Conservation (phyloP, 2,113 vertebrate species). For the Choloepus hoffmanni region DNA sequence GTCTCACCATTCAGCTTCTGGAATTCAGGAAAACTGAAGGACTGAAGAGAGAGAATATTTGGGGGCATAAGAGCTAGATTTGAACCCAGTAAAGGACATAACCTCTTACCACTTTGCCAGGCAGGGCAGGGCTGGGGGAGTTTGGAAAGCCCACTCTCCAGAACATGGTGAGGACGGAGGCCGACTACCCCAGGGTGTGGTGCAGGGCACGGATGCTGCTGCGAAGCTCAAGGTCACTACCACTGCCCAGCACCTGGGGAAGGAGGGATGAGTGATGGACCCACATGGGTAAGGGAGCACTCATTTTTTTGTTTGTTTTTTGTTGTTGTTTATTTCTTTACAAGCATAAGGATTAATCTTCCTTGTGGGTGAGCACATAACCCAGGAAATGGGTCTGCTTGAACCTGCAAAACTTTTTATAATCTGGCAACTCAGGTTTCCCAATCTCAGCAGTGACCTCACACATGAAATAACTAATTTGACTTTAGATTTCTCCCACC, state of each 20-base stretch:
- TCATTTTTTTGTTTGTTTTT: not conserved
- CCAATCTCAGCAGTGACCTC: no score
- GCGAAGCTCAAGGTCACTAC: constrained; percentile 82
- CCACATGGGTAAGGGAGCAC: accelerated
- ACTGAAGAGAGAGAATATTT: accelerated
- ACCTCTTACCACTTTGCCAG: constrained; percentile 82
- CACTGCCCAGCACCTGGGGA: constrained; percentile 85
- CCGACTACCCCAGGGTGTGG: constrained; percentile 87
- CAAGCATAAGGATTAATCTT: not conserved
- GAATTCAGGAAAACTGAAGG: not conserved
- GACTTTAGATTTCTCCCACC: not conserved
- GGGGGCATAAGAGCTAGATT: not conserved
- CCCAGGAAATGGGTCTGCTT: no score
- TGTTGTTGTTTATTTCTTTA: not conserved
- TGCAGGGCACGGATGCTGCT: constrained; percentile 85
- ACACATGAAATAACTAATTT: not conserved
- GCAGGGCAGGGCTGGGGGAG: constrained; percentile 71
- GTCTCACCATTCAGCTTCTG: not conserved
- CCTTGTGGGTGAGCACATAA: not conserved
- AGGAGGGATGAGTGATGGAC: not conserved
- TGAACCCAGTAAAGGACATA: constrained; percentile 42
- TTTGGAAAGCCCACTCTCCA: constrained; percentile 87
- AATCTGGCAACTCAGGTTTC: not conserved
- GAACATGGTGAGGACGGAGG: constrained; percentile 89
- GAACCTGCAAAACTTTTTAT: not conserved